phyloP scores from a whole-genome alignment of 1,140 invertebrate genomes.

The Drosophila navojoa region DNA sequence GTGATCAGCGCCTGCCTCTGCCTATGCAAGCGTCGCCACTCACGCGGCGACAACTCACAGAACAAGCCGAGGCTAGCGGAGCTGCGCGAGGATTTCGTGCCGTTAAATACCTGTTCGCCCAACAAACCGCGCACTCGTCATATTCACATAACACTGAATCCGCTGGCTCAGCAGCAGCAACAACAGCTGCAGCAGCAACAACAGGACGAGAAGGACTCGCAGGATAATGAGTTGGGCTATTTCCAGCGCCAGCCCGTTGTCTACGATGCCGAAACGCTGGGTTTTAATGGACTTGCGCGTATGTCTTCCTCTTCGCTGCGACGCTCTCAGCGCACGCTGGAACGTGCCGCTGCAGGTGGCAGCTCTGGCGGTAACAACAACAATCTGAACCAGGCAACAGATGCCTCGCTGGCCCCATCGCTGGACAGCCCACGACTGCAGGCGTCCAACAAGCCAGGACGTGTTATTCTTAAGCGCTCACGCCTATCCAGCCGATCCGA shows the following conservation, averaged over 20 bases:
- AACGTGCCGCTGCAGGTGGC: slow-evolving; percentile 61
- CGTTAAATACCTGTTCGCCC: slow-evolving; percentile 76
- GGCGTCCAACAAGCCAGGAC: slow-evolving; percentile 47
- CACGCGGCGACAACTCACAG: slow-evolving; percentile 66
- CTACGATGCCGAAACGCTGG: slow-evolving; percentile 48
- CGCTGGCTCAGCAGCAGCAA: slow-evolving; percentile 84
- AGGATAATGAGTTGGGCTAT: slow-evolving; percentile 56
- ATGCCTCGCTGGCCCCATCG: slow-evolving; percentile 38
- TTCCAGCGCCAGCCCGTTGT: slow-evolving; percentile 59
- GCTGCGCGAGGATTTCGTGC: slow-evolving; percentile 63
- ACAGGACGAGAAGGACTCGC: slow-evolving; percentile 56
- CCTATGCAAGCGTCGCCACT: slow-evolving; percentile 75
- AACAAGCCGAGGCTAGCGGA: slow-evolving; percentile 78
- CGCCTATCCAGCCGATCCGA: slow-evolving; percentile 74
- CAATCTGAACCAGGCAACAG: slow-evolving; percentile 73
- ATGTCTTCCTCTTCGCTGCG: slow-evolving; percentile 59
- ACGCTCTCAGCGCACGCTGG: slow-evolving; percentile 66
- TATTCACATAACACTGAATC: slow-evolving; percentile 89
- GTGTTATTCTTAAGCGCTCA: slow-evolving; percentile 65
- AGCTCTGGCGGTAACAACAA: slow-evolving; percentile 64
- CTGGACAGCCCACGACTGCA: slow-evolving; percentile 41
- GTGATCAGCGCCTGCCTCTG: slow-evolving; percentile 73
- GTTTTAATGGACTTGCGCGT: slow-evolving; percentile 49
- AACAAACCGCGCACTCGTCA: slow-evolving; percentile 81
- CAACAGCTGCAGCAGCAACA: slow-evolving; percentile 50